A percentile compares a stretch with the other conserved stretches of the same genome.
Conservation (phyloP, 2,797 vertebrate species). For the Schizothorax lantsangensis region DNA sequence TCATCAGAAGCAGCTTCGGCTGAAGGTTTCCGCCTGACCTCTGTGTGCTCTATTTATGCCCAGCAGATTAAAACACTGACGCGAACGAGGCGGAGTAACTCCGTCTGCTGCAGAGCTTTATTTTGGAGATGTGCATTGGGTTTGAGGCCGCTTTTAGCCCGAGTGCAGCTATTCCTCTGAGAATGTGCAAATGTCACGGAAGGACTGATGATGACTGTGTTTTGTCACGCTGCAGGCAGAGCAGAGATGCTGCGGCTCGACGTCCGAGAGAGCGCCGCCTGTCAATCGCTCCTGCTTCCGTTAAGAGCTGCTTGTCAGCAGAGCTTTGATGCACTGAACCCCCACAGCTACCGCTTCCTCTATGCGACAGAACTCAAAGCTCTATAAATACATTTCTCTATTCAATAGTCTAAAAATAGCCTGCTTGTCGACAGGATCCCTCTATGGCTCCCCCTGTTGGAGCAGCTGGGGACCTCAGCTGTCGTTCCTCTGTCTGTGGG, state of each 20-base stretch:
- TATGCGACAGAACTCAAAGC: conserved; percentile 57
- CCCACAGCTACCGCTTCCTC: conserved; percentile 54
- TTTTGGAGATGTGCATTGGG: conserved; percentile 32
- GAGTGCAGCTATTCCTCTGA: conserved; percentile 40
- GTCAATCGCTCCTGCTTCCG: conserved; percentile 46
- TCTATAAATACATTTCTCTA: conserved; percentile 69
- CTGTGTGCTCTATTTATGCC: conserved; percentile 16
- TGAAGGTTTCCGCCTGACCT: conserved; percentile 23
- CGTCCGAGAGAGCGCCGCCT: conserved; percentile 38
- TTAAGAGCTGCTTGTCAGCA: conserved; percentile 56
- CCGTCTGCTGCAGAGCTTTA: conserved; percentile 33
- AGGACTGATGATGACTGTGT: conserved; percentile 42
- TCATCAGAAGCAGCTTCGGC: background rate
- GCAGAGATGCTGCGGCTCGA: conserved; percentile 29
- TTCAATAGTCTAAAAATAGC: conserved; percentile 67
- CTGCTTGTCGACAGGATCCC: conserved; percentile 48
- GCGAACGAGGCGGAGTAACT: background rate
- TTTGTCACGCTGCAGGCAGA: conserved; percentile 28
- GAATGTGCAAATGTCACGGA: conserved; percentile 57
- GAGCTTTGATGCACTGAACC: conserved; percentile 62
- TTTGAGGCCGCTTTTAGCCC: conserved; percentile 51
- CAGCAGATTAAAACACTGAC: conserved; percentile 14
- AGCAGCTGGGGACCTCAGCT: conserved; percentile 32
- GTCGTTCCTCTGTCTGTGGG: conserved; percentile 9
- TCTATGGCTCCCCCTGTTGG: conserved; percentile 58